A percentile compares a stretch with the other conserved stretches of the same genome.
These are phyloP conservation scores for Pantherophis guttatus DNA, from an alignment of 2,113 vertebrate species.

Conservation along the genomic window DNA sequence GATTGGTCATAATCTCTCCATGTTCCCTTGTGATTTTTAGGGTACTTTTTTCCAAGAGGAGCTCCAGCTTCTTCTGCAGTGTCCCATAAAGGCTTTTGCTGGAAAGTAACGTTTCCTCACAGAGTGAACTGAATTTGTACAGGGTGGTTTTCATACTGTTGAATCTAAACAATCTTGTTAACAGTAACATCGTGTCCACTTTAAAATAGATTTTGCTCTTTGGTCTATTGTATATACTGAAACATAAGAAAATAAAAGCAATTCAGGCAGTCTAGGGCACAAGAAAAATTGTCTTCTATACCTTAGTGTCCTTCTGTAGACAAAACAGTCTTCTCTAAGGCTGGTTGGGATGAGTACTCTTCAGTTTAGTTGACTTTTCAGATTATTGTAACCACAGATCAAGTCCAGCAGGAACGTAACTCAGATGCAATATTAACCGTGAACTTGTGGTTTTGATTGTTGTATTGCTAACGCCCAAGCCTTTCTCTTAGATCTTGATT, in stretches of 20 bases:
- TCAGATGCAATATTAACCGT: constrained; percentile 64
- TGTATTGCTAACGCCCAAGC: constrained; percentile 70
- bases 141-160: constrained; percentile 60
- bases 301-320: constrained; percentile 67
- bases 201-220: constrained; percentile 87
- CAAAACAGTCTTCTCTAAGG: constrained; percentile 68
- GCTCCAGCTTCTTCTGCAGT: constrained; percentile 53
- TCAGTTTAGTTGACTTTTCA: constrained; percentile 57
- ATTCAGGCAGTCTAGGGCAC: constrained; percentile 85
- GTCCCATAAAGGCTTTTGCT: constrained; percentile 49
- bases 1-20: constrained; percentile 52
- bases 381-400: constrained; percentile 54
- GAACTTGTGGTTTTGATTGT: constrained; percentile 45
- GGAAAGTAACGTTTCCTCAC: constrained; percentile 49
- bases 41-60: constrained; percentile 50
- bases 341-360: constrained; percentile 64
- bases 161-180: constrained; percentile 60
- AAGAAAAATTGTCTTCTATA: constrained; percentile 68
- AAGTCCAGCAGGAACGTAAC: constrained; percentile 58
- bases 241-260: constrained; percentile 86
- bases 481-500: constrained; percentile 56
- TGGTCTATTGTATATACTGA: constrained; percentile 94
- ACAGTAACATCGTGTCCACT: constrained; percentile 69
- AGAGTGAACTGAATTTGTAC: constrained; percentile 61
- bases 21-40: constrained; percentile 53